Percentiles rank a stretch among this genome's conserved stretches.
Conservation (phyloP, 2,113 vertebrate genomes). For the Rhea americana region DNA sequence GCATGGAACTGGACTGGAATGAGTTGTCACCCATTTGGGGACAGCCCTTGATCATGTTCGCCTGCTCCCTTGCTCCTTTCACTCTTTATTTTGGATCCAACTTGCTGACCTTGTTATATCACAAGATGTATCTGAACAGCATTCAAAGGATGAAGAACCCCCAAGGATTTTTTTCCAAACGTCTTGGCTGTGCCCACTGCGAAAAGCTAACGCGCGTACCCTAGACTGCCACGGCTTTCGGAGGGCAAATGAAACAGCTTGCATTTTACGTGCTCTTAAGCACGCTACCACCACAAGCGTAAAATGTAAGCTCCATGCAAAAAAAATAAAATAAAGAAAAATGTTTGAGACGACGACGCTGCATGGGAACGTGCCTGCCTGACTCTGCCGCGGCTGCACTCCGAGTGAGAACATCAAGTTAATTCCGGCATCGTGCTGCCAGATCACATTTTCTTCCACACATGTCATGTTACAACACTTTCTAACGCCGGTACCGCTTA, state of each 20-base stretch:
- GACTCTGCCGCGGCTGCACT: background rate
- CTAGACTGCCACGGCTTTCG: background rate
- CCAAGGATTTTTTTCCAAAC: background rate
- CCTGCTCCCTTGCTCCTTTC: background rate
- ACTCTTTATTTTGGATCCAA: background rate
- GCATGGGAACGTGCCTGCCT: background rate
- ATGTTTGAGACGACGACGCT: background rate
- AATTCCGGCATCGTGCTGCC: background rate
- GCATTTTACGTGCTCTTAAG: background rate
- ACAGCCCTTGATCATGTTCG: background rate
- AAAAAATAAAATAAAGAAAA: background rate
- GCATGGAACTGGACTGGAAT: background rate
- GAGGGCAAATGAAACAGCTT: background rate
- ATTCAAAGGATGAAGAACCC: background rate
- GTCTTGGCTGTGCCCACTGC: background rate
- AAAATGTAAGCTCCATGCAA: background rate
- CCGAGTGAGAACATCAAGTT: slow-evolving; percentile 6
- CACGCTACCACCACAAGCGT: background rate
- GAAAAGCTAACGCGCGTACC: background rate
- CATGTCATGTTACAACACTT: background rate
- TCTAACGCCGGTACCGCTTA: background rate
- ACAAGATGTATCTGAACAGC: background rate
- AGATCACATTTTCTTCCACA: background rate
- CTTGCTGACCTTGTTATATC: background rate
- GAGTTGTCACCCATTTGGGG: background rate